phyloP scores from a whole-genome alignment of 2,113 vertebrate genomes.

The Phyllopteryx taeniolatus region DNA sequence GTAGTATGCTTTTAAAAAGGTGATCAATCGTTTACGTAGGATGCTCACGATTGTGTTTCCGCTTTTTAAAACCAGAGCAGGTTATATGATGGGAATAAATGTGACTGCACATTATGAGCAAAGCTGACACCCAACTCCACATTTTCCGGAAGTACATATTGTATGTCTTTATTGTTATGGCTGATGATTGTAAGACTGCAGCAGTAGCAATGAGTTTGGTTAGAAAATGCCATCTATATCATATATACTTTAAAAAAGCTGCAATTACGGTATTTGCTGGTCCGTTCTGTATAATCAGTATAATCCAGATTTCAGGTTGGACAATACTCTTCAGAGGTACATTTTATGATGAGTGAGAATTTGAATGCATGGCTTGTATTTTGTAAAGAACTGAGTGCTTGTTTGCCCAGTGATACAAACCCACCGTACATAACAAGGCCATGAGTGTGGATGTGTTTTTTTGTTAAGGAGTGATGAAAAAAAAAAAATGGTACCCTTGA shows the following conservation, averaged over 20 bases:
- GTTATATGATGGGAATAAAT: not conserved
- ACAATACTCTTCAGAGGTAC: not conserved
- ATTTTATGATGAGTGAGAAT: not conserved
- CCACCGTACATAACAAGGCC: not conserved
- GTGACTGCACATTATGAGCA: not conserved
- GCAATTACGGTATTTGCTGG: no score
- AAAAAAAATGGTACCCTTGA: constrained; percentile 5
- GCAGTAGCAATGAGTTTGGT: not conserved
- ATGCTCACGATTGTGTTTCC: no score
- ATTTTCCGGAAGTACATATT: not conserved
- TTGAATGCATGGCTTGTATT: not conserved
- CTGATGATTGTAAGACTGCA: not conserved
- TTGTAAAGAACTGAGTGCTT: not conserved
- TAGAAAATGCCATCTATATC: not conserved
- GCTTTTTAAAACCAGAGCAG: not conserved
- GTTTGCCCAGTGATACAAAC: not conserved
- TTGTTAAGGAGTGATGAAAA: not conserved
- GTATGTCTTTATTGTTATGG: not conserved
- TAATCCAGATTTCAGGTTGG: not conserved
- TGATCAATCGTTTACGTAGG: not conserved
- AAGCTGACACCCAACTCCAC: not conserved
- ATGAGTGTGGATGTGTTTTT: not conserved
- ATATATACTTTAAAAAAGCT: no score
- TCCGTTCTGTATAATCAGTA: not conserved
- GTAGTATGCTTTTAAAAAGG: not conserved